A percentile compares a stretch with the other conserved stretches of the same genome.
Evolutionary conservation across 53 echinoderm and acorn worm genomes (phyloP).

Genomic region (Actinopyga echinites): DNA sequence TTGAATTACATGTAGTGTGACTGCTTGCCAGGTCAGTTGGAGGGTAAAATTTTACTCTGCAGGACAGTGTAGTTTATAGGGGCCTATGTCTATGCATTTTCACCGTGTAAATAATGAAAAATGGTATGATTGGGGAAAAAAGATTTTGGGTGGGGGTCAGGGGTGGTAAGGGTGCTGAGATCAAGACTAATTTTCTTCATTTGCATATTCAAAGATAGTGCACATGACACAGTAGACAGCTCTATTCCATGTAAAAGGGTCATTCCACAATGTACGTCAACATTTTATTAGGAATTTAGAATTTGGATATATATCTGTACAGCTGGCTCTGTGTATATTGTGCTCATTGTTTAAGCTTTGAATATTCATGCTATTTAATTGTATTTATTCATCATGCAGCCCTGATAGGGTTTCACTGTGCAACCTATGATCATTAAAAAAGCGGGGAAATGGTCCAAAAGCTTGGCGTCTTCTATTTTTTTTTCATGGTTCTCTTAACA

Average conservation of each 20-base stretch:
- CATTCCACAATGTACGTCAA: slow-evolving; percentile 6
- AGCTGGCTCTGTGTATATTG: slow-evolving; percentile 17
- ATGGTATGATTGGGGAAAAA: too few relatives aligned
- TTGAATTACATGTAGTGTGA: too few relatives aligned
- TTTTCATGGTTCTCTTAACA: background rate
- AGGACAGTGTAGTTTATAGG: too few relatives aligned
- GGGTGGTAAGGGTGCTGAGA: too few relatives aligned
- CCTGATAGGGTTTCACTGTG: background rate
- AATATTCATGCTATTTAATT: slow-evolving; percentile 3
- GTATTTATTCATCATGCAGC: slow-evolving; percentile 22
- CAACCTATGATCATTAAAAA: slow-evolving; percentile 17
- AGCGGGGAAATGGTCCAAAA: slow-evolving; percentile 17
- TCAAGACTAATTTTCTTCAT: too few relatives aligned
- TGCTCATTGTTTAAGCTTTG: background rate
- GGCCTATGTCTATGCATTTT: too few relatives aligned
- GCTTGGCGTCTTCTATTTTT: background rate
- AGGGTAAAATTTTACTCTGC: too few relatives aligned
- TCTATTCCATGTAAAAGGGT: slow-evolving; percentile 29
- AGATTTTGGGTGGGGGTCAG: too few relatives aligned
- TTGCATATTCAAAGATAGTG: background rate
- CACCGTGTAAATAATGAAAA: too few relatives aligned
- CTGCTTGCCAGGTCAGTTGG: too few relatives aligned
- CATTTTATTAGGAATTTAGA: slow-evolving; percentile 3
- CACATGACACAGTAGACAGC: slow-evolving; percentile 1
- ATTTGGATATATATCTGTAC: slow-evolving; percentile 10